These are phyloP conservation scores for Ctenicera cuprea DNA, from an alignment of 2,888 invertebrate species.

Conservation along the genomic window DNA sequence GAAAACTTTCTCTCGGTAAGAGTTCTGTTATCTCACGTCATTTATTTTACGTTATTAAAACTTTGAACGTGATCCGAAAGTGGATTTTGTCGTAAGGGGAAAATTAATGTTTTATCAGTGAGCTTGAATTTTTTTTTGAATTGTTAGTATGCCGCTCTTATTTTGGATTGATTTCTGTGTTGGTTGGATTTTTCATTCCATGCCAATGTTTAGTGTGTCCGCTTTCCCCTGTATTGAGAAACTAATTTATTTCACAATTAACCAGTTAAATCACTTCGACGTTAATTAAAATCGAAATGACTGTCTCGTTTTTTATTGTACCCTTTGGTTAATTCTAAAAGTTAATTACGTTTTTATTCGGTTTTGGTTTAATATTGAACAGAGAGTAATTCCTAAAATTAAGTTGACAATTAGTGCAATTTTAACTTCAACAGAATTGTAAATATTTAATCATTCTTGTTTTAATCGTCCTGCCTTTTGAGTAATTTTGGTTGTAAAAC, in stretches of 20 bases:
- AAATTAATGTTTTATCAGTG: no score
- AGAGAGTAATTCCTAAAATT: no score
- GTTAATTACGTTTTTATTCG: not conserved
- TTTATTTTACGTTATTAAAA: no score
- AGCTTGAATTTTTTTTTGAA: no score
- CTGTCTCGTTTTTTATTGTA: not conserved
- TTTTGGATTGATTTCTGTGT: not conserved
- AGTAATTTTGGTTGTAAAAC: no score
- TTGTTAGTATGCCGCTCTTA: not conserved
- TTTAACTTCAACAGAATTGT: no score
- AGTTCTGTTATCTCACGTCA: not conserved
- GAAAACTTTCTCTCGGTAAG: not conserved
- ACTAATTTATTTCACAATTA: constrained; percentile 8
- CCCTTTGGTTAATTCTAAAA: not conserved
- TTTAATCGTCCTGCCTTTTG: no score
- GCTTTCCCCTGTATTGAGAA: not conserved
- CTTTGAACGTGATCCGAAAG: no score
- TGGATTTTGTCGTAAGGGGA: no score
- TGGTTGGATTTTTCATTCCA: not conserved
- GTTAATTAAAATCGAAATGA: constrained; percentile 11
- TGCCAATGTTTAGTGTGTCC: not conserved
- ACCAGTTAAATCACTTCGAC: constrained; percentile 4
- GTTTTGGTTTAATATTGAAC: no score
- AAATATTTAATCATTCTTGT: no score
- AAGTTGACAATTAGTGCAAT: no score